Evolutionary conservation across 2,113 vertebrate species (phyloP), one percentile per base, ranked within the genome.

Genomic region (Delphinus delphis): DNA sequence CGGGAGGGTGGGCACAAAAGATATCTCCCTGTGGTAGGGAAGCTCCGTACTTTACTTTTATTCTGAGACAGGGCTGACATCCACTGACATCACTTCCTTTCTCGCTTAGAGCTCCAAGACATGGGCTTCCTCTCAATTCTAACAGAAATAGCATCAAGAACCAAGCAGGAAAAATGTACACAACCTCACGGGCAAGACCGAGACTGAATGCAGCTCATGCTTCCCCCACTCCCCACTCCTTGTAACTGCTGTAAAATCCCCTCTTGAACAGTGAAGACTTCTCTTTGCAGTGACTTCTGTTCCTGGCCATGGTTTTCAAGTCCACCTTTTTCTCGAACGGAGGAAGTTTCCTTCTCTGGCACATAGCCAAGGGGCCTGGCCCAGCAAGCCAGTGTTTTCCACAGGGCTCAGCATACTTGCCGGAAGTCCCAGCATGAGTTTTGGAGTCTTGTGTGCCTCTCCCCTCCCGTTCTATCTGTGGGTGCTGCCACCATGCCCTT

Each of bases 221-320:
- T 6, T 38, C 53, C 31, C 41, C 6, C 0, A 1, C 25, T 53
- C 38, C 8, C 31, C 11, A 0, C 14, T 15, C 41, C 6, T 21
- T 23, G 12, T 10, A 41, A 47, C 58, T 70, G 36, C 44, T 53
- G 8, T 70, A 12, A 77, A 55, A n/a, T 74, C 76, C 73, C 38
- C 79, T 68, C 87, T 33, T 11, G 21, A 76, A 36, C n/a, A 41
- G 12, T 4, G n/a, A 76, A 62, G 38, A 28, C 55, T 31, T 9
- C 36, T 31, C 38, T 55, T n/a, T 31, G 17, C 9, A 26, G n/a
- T 17, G 71, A 50, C 15, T 60, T 71, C 50, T 70, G 73, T 36
- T 79, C 62, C 68, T 41, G 15, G 84, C 28, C 73, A 12, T 44
- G 31, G 65, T 91, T 93, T 87, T 55, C 47, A 82, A 82, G 4